Evolutionary conservation across 2,888 invertebrate genomes (phyloP).

Genomic region (Polyploca ridens): DNA sequence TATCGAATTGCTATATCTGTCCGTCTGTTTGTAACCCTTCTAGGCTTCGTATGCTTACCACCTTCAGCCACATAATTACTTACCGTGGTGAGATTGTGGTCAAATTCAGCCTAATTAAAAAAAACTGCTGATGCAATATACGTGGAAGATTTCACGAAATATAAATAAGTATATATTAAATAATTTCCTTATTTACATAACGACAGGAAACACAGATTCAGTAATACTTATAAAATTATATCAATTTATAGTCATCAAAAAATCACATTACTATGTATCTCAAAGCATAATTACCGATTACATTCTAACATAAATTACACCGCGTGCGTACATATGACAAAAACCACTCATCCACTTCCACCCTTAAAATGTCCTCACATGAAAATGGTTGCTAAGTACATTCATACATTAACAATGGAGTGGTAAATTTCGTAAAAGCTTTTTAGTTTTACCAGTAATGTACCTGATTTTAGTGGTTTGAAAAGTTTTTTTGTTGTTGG

Average conservation of each 20-base stretch:
- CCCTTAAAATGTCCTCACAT: slow-evolving; percentile 1
- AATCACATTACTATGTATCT: neutral
- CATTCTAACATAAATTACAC: neutral
- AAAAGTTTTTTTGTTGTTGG: neutral
- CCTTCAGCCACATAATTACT: no score
- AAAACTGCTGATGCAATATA: no score
- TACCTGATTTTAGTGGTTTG: neutral
- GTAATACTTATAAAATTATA: no score
- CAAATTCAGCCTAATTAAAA: no score
- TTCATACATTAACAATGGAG: slow-evolving; percentile 1
- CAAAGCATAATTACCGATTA: neutral
- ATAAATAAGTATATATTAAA: no score
- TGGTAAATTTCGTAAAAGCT: neutral
- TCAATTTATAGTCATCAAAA: neutral
- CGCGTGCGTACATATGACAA: neutral
- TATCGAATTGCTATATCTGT: no score
- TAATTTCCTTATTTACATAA: no score
- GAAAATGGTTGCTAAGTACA: slow-evolving; percentile 5
- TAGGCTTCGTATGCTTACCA: no score
- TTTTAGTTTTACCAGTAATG: neutral
- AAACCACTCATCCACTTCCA: slow-evolving; percentile 11
- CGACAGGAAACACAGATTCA: no score
- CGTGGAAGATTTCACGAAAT: no score
- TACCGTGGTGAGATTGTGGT: no score
- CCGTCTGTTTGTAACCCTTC: no score